phyloP scores from a whole-genome alignment of 2,888 invertebrate species.

The Drosophila anceps region DNA sequence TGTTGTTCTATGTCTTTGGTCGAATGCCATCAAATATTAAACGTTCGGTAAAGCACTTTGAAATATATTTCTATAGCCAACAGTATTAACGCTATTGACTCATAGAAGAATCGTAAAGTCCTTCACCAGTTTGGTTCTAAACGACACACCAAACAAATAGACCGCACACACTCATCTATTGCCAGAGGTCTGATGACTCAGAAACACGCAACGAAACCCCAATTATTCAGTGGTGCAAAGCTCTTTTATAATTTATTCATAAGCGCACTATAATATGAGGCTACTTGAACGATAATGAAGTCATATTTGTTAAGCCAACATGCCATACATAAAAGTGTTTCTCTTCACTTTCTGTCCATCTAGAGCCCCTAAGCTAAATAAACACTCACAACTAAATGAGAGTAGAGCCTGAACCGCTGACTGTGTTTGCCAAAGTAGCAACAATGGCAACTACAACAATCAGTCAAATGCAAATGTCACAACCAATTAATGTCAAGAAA shows the following conservation, averaged over 20 bases:
- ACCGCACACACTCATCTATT: conserved; percentile 49
- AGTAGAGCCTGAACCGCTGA: conserved; percentile 1
- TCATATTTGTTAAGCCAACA: conserved; percentile 73
- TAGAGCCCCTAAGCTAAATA: conserved; percentile 29
- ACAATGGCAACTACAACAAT: conserved; percentile 81
- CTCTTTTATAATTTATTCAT: conserved; percentile 74
- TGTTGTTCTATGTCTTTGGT: conserved; percentile 37
- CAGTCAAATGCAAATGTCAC: conserved; percentile 83
- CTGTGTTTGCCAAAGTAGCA: conserved; percentile 62
- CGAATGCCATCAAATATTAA: conserved; percentile 28
- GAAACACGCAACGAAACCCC: conserved; percentile 62
- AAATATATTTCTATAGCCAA: conserved; percentile 53
- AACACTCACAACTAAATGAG: conserved; percentile 30
- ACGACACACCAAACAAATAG: conserved; percentile 28
- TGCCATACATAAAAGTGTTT: conserved; percentile 43
- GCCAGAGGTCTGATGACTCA: conserved; percentile 62
- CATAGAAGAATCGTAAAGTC: conserved; percentile 28
- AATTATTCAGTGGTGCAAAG: conserved; percentile 55
- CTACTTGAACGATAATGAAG: conserved; percentile 70
- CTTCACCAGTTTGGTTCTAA: conserved; percentile 23
- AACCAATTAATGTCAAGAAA: conserved; percentile 84
- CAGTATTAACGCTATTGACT: conserved; percentile 17
- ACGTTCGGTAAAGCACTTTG: conserved; percentile 64
- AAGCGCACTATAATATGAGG: conserved; percentile 46
- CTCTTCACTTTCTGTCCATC: conserved; percentile 9